Evolutionary conservation across 2,888 invertebrate genomes (phyloP).

Genomic region (Chamaedrilus cognettii): DNA sequence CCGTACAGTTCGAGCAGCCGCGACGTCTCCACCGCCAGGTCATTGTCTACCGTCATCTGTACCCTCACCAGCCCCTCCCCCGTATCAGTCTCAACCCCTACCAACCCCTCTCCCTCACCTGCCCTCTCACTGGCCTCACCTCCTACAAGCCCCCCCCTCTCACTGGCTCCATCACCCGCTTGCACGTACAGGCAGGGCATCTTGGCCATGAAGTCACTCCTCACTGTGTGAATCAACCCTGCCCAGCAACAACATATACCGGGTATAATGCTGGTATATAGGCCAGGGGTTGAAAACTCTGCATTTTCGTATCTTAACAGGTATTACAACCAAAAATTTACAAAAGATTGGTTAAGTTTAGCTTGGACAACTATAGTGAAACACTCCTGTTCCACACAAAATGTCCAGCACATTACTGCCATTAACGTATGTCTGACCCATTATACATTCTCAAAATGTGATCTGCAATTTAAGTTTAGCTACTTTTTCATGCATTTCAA

Average conservation of each 20-base stretch:
- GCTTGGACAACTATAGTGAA: too few species aligned
- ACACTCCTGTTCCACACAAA: too few species aligned
- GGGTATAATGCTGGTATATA: too few species aligned
- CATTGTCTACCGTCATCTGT: conserved; percentile 56
- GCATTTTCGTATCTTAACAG: too few species aligned
- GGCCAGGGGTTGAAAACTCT: too few species aligned
- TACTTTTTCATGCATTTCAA: too few species aligned
- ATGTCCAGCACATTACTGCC: too few species aligned
- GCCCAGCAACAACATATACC: conserved; percentile 26
- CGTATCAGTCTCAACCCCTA: background rate
- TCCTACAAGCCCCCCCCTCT: background rate
- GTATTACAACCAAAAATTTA: background rate
- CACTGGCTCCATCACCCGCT: background rate
- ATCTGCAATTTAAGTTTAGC: too few species aligned
- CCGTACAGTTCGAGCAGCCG: conserved; percentile 62
- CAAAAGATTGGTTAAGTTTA: background rate
- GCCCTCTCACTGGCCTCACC: background rate
- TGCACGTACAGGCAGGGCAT: conserved; percentile 11
- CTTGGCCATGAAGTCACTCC: conserved; percentile 20
- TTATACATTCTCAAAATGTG: too few species aligned
- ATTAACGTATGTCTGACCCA: too few species aligned
- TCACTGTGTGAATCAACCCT: background rate
- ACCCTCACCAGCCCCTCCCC: conserved; percentile 9
- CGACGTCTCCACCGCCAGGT: conserved; percentile 62
- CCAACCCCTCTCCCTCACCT: background rate